Base-by-base conservation (phyloP, 2,113 vertebrate species). In the Cygnus atratus region DNA sequence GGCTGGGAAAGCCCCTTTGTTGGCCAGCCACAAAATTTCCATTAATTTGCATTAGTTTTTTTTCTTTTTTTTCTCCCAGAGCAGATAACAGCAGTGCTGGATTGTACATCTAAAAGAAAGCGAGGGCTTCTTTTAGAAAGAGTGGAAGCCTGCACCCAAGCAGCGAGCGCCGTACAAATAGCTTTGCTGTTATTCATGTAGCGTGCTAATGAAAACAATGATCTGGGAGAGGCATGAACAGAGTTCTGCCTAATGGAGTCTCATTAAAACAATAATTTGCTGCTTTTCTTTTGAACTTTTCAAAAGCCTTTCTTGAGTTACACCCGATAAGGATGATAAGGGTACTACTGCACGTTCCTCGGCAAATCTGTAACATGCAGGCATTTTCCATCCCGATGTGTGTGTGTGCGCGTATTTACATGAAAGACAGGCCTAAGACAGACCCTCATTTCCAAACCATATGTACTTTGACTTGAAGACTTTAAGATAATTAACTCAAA, bases 21-120 rank as follows among this genome's bases (percentile, higher is more conserved):
- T 96, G 92, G 65, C 92, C 94, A 94, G 88, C 93, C 84, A 80
- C 82, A 90, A 58, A 28, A 92, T 95, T 98, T 97, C 92, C 77
- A 66, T 93, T 92, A 52, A 78, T 94, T 97, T 95, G 59, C 46
- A 81, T 58, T 65, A 88, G 61, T 87, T 29, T 13, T 55, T 11
- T 11, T 48, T 48, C 19, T 48, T 48, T 48, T 48, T 50, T 33
- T 19, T 44, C 62, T 90, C 58, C 37, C 50, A 89, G 76, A 85
- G 81, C n/a, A 95, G 96, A 96, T 87, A 97, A 80, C 52, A 91
- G 78, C 92, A 84, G 59, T 67, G 52, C 67, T 96, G 94, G 44
- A 13, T 87, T 65, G 88, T 92, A 93, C 65, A 82, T 92, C 31
- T 86, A 59, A 94, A 94, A 93, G 85, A 88, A 83, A 85, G 70